Evolutionary conservation across 2,797 vertebrate species (phyloP), one percentile per base, ranked within the genome.

Genomic region (Anniella stebbinsi): DNA sequence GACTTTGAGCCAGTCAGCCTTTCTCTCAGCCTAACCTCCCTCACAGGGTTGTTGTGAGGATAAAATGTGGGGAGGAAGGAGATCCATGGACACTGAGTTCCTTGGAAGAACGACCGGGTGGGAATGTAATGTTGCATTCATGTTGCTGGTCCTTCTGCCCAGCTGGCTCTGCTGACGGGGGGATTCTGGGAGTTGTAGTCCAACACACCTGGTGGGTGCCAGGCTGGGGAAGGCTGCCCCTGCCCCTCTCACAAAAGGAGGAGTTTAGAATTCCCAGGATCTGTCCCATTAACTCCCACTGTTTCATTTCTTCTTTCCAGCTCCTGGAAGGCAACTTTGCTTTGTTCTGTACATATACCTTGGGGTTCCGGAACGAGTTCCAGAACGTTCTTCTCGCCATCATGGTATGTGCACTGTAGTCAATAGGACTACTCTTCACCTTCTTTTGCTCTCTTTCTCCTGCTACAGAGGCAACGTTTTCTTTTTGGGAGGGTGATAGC

Each of bases 311-410:
- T 76, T 92, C 0, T 86, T 88, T 89, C 0, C 96, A 99, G 99
- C 97, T 99, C 30, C 96, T 99, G 89, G 98, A 99, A 70, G 99
- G 99, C 57, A 99, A 99, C 97, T 99, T 99, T n/a, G 98, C 98
- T 13, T 97, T 99, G 82, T 99, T 99, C 96, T 98, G 99, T 93
- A 98, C 97, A 86, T 98, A 99, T 38, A 97, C 98, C 28, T 96
- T 99, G 76, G 98, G 98, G 87, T 98, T 99, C 94, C 98, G 98
- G 86, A 97, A 98, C 0, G 97, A 99, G 90, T 99, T 98, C 94
- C 99, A 99, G 97, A 99, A 99, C 93, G 98, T 99, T 76, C 98
- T 99, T 3, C 96, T 99, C 94, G 98, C 98, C 93, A 98, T 99
- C 96, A 99, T 99, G 99, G 99, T 99, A 95, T 80, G 98, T 96